These are phyloP conservation scores for Kryptopterus vitreolus DNA, from an alignment of 2,797 vertebrate species.

Conservation along the genomic window DNA sequence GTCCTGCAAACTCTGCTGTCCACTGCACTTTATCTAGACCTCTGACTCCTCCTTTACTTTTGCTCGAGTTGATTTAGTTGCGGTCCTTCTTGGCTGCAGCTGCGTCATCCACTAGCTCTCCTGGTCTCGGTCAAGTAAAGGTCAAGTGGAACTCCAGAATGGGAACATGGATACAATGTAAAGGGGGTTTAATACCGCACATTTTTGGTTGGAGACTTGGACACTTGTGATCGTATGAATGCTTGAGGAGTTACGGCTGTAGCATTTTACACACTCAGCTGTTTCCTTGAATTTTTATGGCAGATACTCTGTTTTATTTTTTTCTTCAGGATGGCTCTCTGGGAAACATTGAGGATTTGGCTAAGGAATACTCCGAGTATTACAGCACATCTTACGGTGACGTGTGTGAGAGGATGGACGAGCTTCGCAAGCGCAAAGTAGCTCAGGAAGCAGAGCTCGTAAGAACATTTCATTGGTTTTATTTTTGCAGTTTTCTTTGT, in stretches of 20 bases:
- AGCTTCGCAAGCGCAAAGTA: slow-evolving; percentile 86
- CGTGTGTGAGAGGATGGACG: slow-evolving; percentile 94
- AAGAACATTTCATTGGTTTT: slow-evolving; percentile 59
- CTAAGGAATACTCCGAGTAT: slow-evolving; percentile 90
- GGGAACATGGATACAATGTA: not conserved
- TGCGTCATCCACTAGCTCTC: slow-evolving; percentile 64
- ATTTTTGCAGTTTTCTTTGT: not conserved
- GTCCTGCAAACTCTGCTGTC: slow-evolving; percentile 44
- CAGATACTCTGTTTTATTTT: slow-evolving; percentile 25
- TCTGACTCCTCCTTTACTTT: slow-evolving; percentile 52
- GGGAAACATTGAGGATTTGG: slow-evolving; percentile 91
- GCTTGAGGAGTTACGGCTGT: not conserved
- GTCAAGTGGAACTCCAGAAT: slow-evolving; percentile 29
- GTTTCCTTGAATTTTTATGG: slow-evolving; percentile 9
- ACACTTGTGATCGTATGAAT: not conserved
- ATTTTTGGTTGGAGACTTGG: not conserved
- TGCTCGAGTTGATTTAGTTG: slow-evolving; percentile 44
- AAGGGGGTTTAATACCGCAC: not conserved
- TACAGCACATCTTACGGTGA: slow-evolving; percentile 90
- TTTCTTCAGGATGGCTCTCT: slow-evolving; percentile 85
- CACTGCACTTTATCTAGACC: slow-evolving; percentile 56
- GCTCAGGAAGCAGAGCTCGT: slow-evolving; percentile 87
- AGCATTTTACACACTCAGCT: not conserved
- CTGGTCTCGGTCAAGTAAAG: slow-evolving; percentile 54
- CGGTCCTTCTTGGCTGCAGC: slow-evolving; percentile 38